Evolutionary conservation across 2,113 vertebrate species (phyloP).

Genomic region (Microtus montanus): DNA sequence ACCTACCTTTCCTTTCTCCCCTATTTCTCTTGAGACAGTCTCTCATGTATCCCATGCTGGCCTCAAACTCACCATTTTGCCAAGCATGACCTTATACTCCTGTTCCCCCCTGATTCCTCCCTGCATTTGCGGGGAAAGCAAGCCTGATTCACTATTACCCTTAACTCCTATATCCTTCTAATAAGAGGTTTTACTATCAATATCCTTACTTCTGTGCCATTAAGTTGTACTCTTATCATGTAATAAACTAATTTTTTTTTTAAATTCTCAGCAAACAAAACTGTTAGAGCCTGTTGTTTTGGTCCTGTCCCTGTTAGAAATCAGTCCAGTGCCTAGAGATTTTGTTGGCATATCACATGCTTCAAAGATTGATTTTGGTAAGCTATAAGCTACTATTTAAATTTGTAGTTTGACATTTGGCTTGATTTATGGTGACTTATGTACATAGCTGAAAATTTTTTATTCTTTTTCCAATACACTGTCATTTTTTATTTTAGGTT

Average conservation of each 20-base stretch:
- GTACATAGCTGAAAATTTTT: background rate
- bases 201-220: background rate
- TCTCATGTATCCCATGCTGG: background rate
- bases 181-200: background rate
- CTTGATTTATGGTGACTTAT: background rate
- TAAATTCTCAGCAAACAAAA: background rate
- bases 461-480: constrained; percentile 60
- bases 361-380: background rate
- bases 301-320: background rate
- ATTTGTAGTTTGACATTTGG: background rate
- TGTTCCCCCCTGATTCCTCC: background rate
- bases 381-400: background rate
- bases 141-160: background rate
- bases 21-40: background rate
- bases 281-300: background rate
- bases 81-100: background rate
- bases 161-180: background rate
- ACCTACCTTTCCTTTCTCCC: too few species aligned
- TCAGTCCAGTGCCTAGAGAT: background rate
- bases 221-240: background rate
- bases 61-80: background rate
- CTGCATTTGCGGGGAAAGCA: background rate
- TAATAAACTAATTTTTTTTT: background rate
- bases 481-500: constrained; percentile 80
- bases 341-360: background rate